phyloP scores from a whole-genome alignment of 2,113 vertebrate genomes.

The Pelvicachromis taeniatus region DNA sequence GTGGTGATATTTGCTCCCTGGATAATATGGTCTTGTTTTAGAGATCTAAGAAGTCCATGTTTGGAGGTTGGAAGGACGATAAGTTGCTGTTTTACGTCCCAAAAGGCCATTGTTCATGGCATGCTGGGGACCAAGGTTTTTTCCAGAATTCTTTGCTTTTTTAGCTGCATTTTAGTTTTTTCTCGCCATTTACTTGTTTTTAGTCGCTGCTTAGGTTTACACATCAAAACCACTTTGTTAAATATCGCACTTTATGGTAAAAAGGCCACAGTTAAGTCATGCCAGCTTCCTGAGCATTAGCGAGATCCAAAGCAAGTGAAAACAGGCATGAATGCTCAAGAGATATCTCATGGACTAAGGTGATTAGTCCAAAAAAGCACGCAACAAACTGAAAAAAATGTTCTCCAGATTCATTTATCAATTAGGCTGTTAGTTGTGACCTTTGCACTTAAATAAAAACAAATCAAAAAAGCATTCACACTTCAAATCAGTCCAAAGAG shows the following conservation, averaged over 20 bases:
- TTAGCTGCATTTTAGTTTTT: not conserved
- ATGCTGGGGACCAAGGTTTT: not conserved
- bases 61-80: not conserved
- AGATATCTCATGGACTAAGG: not conserved
- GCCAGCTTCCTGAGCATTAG: not conserved
- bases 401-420: not conserved
- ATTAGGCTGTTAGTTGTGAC: not conserved
- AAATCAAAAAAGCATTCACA: not conserved
- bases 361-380: not conserved
- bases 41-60: fast-evolving
- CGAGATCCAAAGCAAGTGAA: fast-evolving
- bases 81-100: not conserved
- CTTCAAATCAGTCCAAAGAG: not conserved
- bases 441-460: no score
- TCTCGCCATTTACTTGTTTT: not conserved
- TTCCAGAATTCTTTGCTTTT: not conserved
- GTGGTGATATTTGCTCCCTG: not conserved
- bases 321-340: fast-evolving
- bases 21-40: not conserved
- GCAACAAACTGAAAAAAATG: not conserved
- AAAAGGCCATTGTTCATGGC: not conserved
- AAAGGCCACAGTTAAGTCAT: not conserved
- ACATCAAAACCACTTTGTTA: not conserved
- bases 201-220: not conserved
- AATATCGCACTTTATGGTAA: not conserved